Base-by-base conservation (phyloP, 2,113 vertebrate species). In the Galeopterus variegatus region DNA sequence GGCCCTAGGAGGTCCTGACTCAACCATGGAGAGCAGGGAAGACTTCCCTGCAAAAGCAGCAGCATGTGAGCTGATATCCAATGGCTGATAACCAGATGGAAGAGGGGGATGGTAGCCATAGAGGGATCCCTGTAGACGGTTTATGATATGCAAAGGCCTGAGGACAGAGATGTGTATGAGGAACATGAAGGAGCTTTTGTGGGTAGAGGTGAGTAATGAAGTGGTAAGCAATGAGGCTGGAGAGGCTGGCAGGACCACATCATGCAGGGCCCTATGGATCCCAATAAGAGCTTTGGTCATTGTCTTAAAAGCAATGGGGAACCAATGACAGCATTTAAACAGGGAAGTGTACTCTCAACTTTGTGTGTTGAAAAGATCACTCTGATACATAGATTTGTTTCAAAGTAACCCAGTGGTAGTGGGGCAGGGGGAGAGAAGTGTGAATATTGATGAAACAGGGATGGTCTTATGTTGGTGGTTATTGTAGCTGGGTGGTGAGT, bases 251-350 rank as follows among this genome's bases (percentile, higher is more conserved):
- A 81, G 48, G 26, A 58, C 10, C 13, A 82, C 48, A 58, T 36
- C 23, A 15, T 2, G 13, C 23, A 70, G 56, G 76, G 33, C 13
- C 60, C 33, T 31, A 1, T 36, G 70, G 21, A 54, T 8, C 8
- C 67, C 48, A 26, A 21, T 3, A 28, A 65, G 21, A 36, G 41
- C 31, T 93, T 45, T 33, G 14, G 9, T 88, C 48, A 45, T 70
- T 72, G 33, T 80, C 54, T 72, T 84, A 76, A 84, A 93, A 83
- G 36, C 73, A 84, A 7, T 6, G 41, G 79, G 48, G 41, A 86
- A 50, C 21, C 64, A 67, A 58, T 23, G 77, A 80, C 88, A 18
- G 45, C n/a, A 36, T 69, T 89, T 89, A 87, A 97, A 87, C 4
- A 50, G 58, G 76, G 18, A 88, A 86, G 56, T 79, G 28, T 19